A percentile compares a stretch with the other conserved stretches of the same genome.
Evolutionary conservation across 2,888 invertebrate species (phyloP).

Genomic region (Protophormia terraenovae): DNA sequence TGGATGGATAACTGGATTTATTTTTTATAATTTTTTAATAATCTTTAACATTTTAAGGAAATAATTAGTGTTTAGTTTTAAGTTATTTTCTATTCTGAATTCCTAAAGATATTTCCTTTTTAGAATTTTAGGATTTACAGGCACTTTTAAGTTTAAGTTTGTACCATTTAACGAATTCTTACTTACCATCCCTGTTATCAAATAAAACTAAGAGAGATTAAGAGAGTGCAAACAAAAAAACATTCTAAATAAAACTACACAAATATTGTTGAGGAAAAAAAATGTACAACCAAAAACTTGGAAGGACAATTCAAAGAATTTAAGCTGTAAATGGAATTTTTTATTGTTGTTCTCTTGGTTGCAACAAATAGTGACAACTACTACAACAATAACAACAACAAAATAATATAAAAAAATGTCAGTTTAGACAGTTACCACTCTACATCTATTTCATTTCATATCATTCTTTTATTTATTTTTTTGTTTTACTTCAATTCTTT

Average conservation of each 20-base stretch:
- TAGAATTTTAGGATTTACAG: no score
- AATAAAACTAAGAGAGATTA: no score
- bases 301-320: slow-evolving; percentile 50
- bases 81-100: no score
- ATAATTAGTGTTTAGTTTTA: no score
- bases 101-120: no score
- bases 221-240: no score
- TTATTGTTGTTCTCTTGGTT: slow-evolving; percentile 11
- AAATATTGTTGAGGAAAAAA: not conserved
- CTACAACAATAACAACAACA: slow-evolving; percentile 3
- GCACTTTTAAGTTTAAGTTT: no score
- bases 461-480: slow-evolving; percentile 3
- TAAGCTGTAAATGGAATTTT: slow-evolving; percentile 59
- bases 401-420: slow-evolving; percentile 35
- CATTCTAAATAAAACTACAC: no score
- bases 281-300: slow-evolving; percentile 26
- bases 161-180: no score
- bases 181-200: no score
- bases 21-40: no score
- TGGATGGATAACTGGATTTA: not conserved
- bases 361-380: slow-evolving; percentile 42
- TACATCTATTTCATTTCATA: slow-evolving; percentile 34
- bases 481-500: slow-evolving; percentile 8
- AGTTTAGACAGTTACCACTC: slow-evolving; percentile 54
- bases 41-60: no score